Conservation (phyloP, 2,113 vertebrate species). For the Pitta sordida region DNA sequence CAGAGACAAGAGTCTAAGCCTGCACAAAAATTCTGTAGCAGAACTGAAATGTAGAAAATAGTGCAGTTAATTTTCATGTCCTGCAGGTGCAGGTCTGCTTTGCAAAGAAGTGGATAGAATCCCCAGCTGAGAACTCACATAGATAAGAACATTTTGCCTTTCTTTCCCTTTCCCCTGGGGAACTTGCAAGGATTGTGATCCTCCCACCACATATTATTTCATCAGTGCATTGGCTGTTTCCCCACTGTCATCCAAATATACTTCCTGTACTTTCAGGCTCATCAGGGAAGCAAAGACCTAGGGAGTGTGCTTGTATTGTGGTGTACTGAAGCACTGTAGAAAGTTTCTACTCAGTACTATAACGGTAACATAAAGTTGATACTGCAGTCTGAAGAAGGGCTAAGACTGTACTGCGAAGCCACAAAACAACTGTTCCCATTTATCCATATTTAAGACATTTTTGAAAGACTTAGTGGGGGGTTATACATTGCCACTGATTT, state of each 20-base stretch:
- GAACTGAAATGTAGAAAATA: background rate
- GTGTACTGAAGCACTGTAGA: background rate
- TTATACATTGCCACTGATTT: background rate
- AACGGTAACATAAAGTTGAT: background rate
- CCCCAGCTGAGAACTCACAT: background rate
- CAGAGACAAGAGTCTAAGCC: background rate
- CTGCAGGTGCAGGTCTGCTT: background rate
- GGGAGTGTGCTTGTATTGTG: background rate
- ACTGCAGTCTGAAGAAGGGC: background rate
- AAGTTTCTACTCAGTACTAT: background rate
- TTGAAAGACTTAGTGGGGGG: background rate
- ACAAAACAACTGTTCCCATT: background rate
- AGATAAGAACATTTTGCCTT: background rate
- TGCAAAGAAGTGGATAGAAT: background rate
- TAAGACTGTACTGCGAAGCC: background rate
- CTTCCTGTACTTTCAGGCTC: background rate
- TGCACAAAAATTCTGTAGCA: background rate
- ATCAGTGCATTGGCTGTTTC: background rate
- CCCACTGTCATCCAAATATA: background rate
- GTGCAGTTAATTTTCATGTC: background rate
- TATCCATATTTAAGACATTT: background rate
- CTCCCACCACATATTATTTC: background rate
- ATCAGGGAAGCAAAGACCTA: background rate
- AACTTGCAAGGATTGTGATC: background rate
- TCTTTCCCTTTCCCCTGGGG: background rate